These are phyloP conservation scores for Embiotoca jacksoni DNA, from an alignment of 2,113 vertebrate genomes.

Conservation along the genomic window DNA sequence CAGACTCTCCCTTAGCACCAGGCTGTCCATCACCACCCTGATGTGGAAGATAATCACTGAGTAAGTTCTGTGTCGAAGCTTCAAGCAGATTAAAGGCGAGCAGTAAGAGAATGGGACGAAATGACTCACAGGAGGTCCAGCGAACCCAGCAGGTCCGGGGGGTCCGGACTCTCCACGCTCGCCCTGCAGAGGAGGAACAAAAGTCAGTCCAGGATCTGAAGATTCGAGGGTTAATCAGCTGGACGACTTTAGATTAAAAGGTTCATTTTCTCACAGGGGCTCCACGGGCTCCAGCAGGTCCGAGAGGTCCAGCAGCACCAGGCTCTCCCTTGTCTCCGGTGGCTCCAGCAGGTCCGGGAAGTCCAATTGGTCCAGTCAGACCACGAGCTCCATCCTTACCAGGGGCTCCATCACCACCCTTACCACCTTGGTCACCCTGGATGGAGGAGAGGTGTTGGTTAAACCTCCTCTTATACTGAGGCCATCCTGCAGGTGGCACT, in stretches of 20 bases:
- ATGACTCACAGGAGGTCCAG: constrained; percentile 95
- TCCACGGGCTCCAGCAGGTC: constrained; percentile 93
- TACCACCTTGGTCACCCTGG: constrained; percentile 94
- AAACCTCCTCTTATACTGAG: background rate
- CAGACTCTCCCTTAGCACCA: constrained; percentile 89
- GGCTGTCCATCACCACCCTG: constrained; percentile 91
- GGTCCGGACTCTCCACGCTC: constrained; percentile 95
- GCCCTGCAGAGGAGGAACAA: constrained; percentile 82
- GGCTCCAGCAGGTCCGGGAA: constrained; percentile 92
- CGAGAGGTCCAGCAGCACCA: constrained; percentile 89
- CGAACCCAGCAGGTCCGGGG: constrained; percentile 96
- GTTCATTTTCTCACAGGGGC: constrained; percentile 82
- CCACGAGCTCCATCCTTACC: constrained; percentile 97
- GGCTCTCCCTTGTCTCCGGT: constrained; percentile 97
- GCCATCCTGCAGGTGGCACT: background rate
- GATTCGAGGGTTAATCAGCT: background rate
- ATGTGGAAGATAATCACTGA: background rate
- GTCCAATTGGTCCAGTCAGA: constrained; percentile 95
- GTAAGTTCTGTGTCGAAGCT: background rate
- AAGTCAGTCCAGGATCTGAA: constrained; percentile 1
- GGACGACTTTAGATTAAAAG: background rate
- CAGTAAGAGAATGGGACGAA: background rate
- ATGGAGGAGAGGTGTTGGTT: background rate
- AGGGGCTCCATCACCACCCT: constrained; percentile 92
- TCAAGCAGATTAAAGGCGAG: background rate